Evolutionary conservation across 2,113 vertebrate genomes (phyloP), one percentile per base, ranked within the genome.

Genomic region (Terrapene triunguis): DNA sequence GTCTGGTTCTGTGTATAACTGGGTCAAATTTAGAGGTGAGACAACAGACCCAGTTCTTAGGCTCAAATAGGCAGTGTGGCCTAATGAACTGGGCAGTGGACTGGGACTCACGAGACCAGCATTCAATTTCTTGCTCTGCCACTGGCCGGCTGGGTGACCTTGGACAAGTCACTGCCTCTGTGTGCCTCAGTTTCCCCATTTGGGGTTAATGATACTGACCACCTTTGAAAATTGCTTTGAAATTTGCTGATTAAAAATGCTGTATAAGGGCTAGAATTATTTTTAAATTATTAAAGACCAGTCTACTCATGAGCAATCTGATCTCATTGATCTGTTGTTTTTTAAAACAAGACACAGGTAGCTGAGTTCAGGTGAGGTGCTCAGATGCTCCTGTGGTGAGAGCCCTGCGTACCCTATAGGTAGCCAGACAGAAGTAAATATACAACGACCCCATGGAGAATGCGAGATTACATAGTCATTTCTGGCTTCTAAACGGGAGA

Each of bases 381-480:
- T 24, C 55, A 2, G 50, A 32, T 22, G 5, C 11, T 10, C 62
- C 29, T 8, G 78, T 44, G 25, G 0, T 54, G 89, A 50, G 38
- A 48, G 55, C 62, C 10, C 74, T 0, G 1, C 0, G 8, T 22
- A 29, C 83, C 59, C 10, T 17, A 35, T 35, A 54, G 25, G 6
- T 48, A 38, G 32, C 16, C 79, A n/a, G 44, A 10, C 19, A 19
- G 62, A 50, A 8, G 25, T 1, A 0, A 5, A 25, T 32, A 85
- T 65, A 82, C 10, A 8, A 24, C 35, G 19, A 21, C 3, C 8
- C 21, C 24, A 25, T 54, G 38, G 51, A n/a, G 51, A 6, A 14
- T 50, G 0, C 0, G 5, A 51, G 21, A 38, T 53, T 29, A 62
- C 57, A 32, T 14, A 14, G 57, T 29, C 27, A 32, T 44, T 65